These are phyloP conservation scores for Periophthalmus magnuspinnatus DNA, from an alignment of 2,797 vertebrate genomes.

Conservation along the genomic window DNA sequence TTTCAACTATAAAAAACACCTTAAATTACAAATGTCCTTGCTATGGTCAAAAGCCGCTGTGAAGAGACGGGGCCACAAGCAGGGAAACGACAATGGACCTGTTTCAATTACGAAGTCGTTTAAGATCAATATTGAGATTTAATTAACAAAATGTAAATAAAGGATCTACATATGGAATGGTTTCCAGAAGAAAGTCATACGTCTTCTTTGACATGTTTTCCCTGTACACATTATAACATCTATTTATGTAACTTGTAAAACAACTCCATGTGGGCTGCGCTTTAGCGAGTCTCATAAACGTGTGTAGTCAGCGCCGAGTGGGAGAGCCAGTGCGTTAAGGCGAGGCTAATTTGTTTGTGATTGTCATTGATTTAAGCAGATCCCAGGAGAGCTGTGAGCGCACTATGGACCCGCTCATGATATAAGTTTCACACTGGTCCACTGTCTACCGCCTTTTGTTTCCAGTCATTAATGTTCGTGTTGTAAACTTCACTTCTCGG, in stretches of 20 bases:
- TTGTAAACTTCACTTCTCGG: constrained; percentile 7
- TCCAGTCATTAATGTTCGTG: constrained; percentile 1
- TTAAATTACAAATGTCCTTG: too few species aligned
- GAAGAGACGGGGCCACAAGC: too few species aligned
- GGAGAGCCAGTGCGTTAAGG: constrained; percentile 61
- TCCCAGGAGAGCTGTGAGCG: constrained; percentile 46
- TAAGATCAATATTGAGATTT: too few species aligned
- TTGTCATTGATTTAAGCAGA: constrained; percentile 67
- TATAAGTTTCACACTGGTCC: constrained; percentile 21
- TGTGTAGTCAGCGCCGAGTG: constrained; percentile 42
- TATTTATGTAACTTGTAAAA: neutral
- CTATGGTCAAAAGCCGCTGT: too few species aligned
- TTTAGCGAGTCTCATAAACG: constrained; percentile 18
- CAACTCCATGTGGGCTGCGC: neutral
- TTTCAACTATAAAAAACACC: too few species aligned
- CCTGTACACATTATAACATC: neutral
- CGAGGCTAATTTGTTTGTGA: constrained; percentile 70
- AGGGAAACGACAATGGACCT: too few species aligned
- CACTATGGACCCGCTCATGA: constrained; percentile 28
- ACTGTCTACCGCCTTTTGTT: constrained; percentile 18
- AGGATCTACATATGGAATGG: too few species aligned
- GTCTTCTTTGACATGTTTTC: neutral
- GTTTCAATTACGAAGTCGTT: too few species aligned
- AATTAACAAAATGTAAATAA: too few species aligned
- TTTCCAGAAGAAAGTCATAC: too few species aligned